These are phyloP conservation scores for Drosophila tropicalis DNA, from an alignment of 1,140 invertebrate species.

Conservation along the genomic window DNA sequence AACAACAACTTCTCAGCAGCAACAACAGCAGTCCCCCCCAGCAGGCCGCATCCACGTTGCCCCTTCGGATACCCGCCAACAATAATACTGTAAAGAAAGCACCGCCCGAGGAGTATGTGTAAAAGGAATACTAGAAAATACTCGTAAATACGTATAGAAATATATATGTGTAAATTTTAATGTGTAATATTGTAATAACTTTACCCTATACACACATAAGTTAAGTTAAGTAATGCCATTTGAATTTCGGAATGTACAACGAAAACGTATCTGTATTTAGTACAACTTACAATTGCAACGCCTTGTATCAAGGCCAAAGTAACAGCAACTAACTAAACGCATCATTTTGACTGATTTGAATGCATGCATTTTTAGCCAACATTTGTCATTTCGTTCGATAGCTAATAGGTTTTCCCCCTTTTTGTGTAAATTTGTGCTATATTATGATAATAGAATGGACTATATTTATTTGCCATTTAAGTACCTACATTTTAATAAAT, in stretches of 20 bases:
- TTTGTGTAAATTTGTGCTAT: slow-evolving; percentile 68
- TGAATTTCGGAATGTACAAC: slow-evolving; percentile 70
- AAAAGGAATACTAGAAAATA: slow-evolving; percentile 68
- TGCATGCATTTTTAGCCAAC: slow-evolving; percentile 5
- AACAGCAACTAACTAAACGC: slow-evolving; percentile 39
- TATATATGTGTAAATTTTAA: slow-evolving; percentile 45
- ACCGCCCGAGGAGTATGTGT: slow-evolving; percentile 92
- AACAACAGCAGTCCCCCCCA: slow-evolving; percentile 41
- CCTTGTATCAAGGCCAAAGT: slow-evolving; percentile 82
- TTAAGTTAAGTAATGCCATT: slow-evolving; percentile 64
- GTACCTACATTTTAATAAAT: slow-evolving; percentile 46
- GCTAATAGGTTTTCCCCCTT: slow-evolving; percentile 8
- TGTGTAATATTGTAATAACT: slow-evolving; percentile 46
- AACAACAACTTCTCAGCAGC: slow-evolving; percentile 41
- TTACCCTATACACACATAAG: slow-evolving; percentile 13
- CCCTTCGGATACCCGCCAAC: slow-evolving; percentile 87
- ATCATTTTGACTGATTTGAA: background rate
- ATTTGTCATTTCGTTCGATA: slow-evolving; percentile 6
- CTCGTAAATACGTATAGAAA: background rate
- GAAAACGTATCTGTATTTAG: slow-evolving; percentile 42
- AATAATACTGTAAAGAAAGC: slow-evolving; percentile 84
- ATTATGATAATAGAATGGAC: slow-evolving; percentile 60
- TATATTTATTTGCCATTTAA: slow-evolving; percentile 77
- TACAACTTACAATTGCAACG: slow-evolving; percentile 29
- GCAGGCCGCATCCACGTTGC: slow-evolving; percentile 85